Evolutionary conservation across 1,140 invertebrate genomes (phyloP).

Genomic region (Drosophila ficusphila): DNA sequence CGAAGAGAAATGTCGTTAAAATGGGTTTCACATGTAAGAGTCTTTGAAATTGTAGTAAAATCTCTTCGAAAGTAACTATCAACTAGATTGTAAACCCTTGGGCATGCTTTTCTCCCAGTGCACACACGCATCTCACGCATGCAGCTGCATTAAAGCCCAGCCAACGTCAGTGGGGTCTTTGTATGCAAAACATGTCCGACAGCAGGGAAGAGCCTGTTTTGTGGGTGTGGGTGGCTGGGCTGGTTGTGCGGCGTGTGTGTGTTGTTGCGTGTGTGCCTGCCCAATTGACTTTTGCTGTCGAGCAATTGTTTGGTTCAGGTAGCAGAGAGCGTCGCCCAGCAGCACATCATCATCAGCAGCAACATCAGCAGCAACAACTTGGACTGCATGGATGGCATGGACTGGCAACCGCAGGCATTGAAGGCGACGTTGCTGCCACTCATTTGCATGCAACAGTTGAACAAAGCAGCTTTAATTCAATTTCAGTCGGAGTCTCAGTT

Average conservation of each 20-base stretch:
- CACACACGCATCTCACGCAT: conserved; percentile 40
- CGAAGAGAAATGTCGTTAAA: no score
- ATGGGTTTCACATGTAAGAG: no score
- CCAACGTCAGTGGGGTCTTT: conserved; percentile 63
- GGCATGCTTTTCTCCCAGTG: not conserved
- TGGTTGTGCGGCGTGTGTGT: conserved; percentile 10
- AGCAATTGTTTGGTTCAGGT: conserved; percentile 68
- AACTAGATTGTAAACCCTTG: no score
- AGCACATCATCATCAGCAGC: conserved; percentile 4
- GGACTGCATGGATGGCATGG: conserved; percentile 8
- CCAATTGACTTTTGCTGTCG: conserved; percentile 72
- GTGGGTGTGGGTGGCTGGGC: conserved; percentile 9
- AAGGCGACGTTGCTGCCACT: conserved; percentile 53
- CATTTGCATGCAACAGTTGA: conserved; percentile 74
- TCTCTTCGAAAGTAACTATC: no score
- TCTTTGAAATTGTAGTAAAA: no score
- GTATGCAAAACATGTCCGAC: conserved; percentile 71
- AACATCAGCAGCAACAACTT: not conserved
- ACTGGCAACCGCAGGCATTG: conserved; percentile 63
- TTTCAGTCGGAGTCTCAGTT: conserved; percentile 46
- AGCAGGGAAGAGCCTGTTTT: conserved; percentile 32
- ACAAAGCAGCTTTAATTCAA: conserved; percentile 77
- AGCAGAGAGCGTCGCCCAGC: conserved; percentile 8
- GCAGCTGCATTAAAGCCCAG: conserved; percentile 33
- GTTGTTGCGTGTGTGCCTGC: conserved; percentile 33